Evolutionary conservation across 1,140 invertebrate genomes (phyloP), one percentile per base, ranked within the genome.

Genomic region (Gonatopus flavifemur): DNA sequence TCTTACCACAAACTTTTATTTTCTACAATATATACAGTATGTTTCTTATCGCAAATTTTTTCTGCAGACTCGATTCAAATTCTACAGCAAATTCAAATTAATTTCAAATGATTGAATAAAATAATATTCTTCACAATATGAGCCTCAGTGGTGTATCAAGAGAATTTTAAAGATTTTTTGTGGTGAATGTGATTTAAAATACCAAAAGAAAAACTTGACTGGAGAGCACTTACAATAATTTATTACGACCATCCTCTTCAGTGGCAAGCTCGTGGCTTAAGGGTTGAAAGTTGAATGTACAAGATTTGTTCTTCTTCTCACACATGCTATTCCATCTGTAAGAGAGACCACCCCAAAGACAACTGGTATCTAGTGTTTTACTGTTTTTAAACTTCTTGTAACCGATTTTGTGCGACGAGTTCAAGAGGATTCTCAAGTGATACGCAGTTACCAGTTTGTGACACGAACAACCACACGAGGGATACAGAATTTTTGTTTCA

Each of bases 351-450:
- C 16, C 49, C 33, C 19, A 13, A 8, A 44, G 55, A 56, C 52
- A 57, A 43, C 45, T 49, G 47, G 50, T 69, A 57, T 67, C 64
- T 67, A 67, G 56, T 46, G 55, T 60, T 66, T 58, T 64, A 57
- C 55, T 56, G 49, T 44, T 54, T 42, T 38, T 50, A 46, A 55
- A 28, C 32, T 41, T 45, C 30, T 24, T 21, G 32, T 41, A 52
- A 44, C 49, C 45, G 38, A 55, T 48, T 57, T 62, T 57, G 16
- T 50, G 58, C 59, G 49, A 62, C 53, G 51, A 49, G 13, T 44
- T 57, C 33, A 38, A 59, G 62, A 43, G 54, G 31, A 38, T 31
- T 24, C 50, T 35, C 39, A 6, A 16, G 24, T 18, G 40, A 59
- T 13, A 42, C 37, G 15, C 48, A 52, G 24, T 44, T 19, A 9